Percentiles rank a stretch among this genome's conserved stretches.
Conservation (phyloP, 2,797 vertebrate species). For the Dryobates pubescens region DNA sequence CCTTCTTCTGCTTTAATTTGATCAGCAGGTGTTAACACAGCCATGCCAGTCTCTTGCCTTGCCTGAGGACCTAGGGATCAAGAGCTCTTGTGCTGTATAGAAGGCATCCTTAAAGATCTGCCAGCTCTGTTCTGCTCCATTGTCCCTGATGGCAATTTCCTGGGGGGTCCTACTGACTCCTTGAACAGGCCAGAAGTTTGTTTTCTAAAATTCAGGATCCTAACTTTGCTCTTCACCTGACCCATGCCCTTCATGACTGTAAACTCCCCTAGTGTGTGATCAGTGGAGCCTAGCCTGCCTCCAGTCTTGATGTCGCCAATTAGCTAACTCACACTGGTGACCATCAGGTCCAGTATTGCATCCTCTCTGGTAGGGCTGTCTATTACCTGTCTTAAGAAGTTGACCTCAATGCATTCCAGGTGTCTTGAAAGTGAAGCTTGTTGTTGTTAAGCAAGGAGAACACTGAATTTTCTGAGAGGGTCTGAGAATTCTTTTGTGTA, state of each 20-base stretch:
- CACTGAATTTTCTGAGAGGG: neutral
- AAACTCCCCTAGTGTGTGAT: too few species aligned
- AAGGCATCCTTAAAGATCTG: neutral
- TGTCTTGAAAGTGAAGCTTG: neutral
- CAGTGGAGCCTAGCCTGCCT: neutral
- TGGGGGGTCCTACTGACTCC: neutral
- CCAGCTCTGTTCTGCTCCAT: neutral
- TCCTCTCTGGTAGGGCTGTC: too few species aligned
- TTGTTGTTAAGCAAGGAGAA: neutral
- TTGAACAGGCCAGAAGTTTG: neutral
- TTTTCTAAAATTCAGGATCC: too few species aligned
- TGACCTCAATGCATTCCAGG: too few species aligned
- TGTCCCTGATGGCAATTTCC: neutral
- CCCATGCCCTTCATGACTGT: neutral
- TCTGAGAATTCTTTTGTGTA: neutral
- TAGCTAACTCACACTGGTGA: neutral
- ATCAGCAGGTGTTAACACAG: neutral
- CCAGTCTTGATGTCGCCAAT: fast-evolving
- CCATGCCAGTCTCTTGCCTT: neutral
- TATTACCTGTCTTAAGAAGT: too few species aligned
- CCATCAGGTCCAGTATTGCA: too few species aligned
- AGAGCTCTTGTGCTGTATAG: too few species aligned
- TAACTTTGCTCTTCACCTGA: neutral
- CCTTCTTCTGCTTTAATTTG: neutral
- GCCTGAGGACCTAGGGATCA: too few species aligned